Evolutionary conservation across 53 echinoderm and acorn worm genomes (phyloP).

Genomic region (Hippasteria phrygiana): DNA sequence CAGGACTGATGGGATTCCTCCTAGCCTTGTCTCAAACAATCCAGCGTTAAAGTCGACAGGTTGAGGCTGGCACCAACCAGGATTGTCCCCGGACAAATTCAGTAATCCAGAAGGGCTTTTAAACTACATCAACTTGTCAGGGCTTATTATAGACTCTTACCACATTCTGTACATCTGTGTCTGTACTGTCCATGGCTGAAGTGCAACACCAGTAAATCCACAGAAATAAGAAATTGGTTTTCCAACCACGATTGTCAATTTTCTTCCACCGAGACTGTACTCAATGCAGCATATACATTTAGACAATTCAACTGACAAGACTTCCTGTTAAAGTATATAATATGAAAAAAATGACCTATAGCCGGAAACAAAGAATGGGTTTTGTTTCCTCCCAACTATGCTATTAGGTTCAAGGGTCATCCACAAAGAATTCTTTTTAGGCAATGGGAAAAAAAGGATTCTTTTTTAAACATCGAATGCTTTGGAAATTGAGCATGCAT

Average conservation of each 20-base stretch:
- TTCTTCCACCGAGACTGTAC: neutral
- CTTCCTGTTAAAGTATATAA: neutral
- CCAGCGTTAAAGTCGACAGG: neutral
- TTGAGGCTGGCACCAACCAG: neutral
- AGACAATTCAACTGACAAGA: neutral
- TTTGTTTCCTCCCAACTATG: slow-evolving; percentile 2
- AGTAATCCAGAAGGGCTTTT: neutral
- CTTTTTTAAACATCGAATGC: too few species aligned
- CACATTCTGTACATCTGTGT: neutral
- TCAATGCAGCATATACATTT: too few species aligned
- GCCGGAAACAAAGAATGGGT: neutral
- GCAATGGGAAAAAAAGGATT: too few species aligned
- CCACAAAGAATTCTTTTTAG: too few species aligned
- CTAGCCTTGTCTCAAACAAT: neutral
- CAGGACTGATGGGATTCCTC: too few species aligned
- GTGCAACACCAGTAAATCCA: neutral
- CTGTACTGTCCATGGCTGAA: neutral
- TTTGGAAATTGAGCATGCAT: too few species aligned
- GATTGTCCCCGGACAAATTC: neutral
- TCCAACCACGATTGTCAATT: too few species aligned
- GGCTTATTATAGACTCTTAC: neutral
- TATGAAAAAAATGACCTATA: neutral
- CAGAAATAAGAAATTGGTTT: too few species aligned
- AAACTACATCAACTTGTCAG: too few species aligned
- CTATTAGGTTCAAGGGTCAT: neutral